Percentiles rank a stretch among this genome's conserved stretches.
Conservation (phyloP, 1,140 invertebrate genomes). For the Macrocentrus cingulum region DNA sequence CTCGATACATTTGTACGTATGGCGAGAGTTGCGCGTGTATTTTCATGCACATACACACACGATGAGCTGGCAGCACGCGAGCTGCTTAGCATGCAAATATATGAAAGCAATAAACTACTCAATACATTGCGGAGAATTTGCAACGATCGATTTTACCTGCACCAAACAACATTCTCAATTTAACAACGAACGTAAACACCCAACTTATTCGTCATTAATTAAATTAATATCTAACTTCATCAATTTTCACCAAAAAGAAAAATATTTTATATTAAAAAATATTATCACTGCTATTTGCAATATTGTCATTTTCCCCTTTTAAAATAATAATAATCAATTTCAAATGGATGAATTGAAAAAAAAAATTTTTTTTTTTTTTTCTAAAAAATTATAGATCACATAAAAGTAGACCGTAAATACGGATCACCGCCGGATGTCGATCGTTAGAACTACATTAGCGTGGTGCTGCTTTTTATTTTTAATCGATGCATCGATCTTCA, state of each 20-base stretch:
- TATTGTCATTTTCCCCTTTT: no score
- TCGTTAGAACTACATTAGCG: conserved; percentile 53
- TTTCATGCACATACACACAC: conserved; percentile 34
- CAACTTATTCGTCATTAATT: no score
- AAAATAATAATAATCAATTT: no score
- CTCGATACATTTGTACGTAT: neutral
- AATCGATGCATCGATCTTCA: conserved; percentile 45
- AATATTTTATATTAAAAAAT: no score
- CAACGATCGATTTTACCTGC: conserved; percentile 30
- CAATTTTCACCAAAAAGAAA: no score
- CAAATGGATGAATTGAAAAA: no score
- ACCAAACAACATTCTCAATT: conserved; percentile 24
- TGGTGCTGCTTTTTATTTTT: conserved; percentile 31
- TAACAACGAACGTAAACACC: conserved; percentile 13
- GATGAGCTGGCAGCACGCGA: conserved; percentile 58
- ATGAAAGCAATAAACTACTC: conserved; percentile 60
- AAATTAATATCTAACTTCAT: no score
- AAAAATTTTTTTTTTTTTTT: conserved; percentile 10
- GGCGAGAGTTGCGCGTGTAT: neutral
- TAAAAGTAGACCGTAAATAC: conserved; percentile 36
- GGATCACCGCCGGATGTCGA: conserved; percentile 40
- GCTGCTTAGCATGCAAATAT: conserved; percentile 59
- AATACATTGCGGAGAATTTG: conserved; percentile 54
- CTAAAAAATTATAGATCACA: neutral
- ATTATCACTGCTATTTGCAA: no score